Conservation (phyloP, 2,113 vertebrate species). For the Epinephelus lanceolatus region DNA sequence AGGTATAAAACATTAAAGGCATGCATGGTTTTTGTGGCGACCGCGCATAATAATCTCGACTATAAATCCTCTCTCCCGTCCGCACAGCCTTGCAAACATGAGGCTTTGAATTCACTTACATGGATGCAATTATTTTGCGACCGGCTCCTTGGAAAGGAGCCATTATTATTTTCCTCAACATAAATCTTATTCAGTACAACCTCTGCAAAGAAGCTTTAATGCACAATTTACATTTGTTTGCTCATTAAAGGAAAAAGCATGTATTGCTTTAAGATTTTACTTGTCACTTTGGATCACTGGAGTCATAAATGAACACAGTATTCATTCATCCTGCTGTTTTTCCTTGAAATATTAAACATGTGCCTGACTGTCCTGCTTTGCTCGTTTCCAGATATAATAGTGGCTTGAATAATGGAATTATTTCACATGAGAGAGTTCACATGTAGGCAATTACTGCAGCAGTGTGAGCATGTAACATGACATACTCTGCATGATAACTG, state of each 20-base stretch:
- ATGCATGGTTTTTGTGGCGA: conserved; percentile 7
- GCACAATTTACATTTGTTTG: conserved; percentile 22
- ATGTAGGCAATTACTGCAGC: conserved; percentile 46
- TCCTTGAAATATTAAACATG: conserved; percentile 45
- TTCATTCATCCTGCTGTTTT: conserved; percentile 45
- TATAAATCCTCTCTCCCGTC: conserved; percentile 52
- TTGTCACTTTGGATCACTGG: conserved; percentile 44
- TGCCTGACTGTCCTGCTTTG: conserved; percentile 7
- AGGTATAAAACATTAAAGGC: conserved; percentile 5
- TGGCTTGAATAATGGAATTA: conserved; percentile 68
- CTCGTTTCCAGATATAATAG: conserved; percentile 51
- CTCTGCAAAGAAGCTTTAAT: conserved; percentile 14
- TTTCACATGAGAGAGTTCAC: conserved; percentile 66
- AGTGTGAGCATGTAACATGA: conserved; percentile 23
- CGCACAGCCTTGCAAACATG: conserved; percentile 19
- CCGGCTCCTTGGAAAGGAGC: conserved; percentile 33
- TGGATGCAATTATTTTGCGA: conserved; percentile 59
- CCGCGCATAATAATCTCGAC: conserved; percentile 9
- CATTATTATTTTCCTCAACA: conserved; percentile 41
- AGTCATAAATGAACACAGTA: neutral
- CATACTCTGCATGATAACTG: conserved; percentile 47
- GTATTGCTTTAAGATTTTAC: conserved; percentile 20
- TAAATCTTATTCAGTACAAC: conserved; percentile 18
- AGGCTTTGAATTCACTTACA: conserved; percentile 55
- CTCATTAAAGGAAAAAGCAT: neutral